These are phyloP conservation scores for Julus scandinavius DNA, from an alignment of 2,888 invertebrate species.

Conservation along the genomic window DNA sequence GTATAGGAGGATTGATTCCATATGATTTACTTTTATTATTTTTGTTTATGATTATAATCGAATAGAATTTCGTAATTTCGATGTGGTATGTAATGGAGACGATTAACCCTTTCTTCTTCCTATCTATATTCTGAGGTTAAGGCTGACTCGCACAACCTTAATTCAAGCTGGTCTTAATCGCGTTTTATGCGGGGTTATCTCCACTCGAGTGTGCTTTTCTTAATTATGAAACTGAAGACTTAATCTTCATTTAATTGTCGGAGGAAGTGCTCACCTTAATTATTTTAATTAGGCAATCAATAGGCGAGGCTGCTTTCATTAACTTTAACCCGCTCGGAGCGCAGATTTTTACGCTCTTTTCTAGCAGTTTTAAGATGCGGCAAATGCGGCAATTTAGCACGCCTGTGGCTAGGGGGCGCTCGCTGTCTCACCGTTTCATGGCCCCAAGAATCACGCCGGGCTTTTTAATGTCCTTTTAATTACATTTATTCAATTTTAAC, in stretches of 20 bases:
- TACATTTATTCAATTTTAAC: background rate
- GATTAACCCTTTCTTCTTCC: background rate
- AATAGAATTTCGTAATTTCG: background rate
- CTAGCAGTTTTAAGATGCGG: too few relatives aligned
- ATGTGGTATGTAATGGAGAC: background rate
- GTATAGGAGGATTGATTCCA: too few relatives aligned
- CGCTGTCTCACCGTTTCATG: background rate
- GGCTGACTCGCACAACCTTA: background rate
- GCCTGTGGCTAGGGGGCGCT: background rate
- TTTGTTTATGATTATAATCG: too few relatives aligned
- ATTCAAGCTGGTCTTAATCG: background rate
- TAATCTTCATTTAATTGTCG: conserved; percentile 15
- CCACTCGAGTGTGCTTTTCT: background rate
- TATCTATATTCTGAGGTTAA: background rate
- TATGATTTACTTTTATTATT: too few relatives aligned
- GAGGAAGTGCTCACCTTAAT: conserved; percentile 16
- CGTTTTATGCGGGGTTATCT: background rate
- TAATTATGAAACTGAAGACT: conserved; percentile 18
- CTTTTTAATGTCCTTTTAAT: background rate
- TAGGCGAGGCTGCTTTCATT: conserved; percentile 17
- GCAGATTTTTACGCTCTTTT: background rate
- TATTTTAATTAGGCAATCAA: conserved; percentile 18
- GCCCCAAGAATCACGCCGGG: background rate
- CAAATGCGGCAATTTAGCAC: background rate
- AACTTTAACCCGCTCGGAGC: conserved; percentile 20